Conservation (phyloP, 2,113 vertebrate species). For the Stictonetta naevosa region DNA sequence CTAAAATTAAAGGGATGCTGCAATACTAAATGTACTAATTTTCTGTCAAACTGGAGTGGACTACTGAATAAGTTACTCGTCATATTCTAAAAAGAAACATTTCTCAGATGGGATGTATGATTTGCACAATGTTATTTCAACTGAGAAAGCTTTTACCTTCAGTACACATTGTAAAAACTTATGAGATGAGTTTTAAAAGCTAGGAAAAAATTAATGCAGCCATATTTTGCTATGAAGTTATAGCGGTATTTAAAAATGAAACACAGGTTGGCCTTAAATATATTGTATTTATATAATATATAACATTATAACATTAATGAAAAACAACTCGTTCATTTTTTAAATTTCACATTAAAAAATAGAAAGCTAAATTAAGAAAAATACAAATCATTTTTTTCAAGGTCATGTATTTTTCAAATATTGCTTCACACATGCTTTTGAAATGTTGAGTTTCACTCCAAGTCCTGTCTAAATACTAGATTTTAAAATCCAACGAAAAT, state of each 20-base stretch:
- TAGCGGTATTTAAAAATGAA: background rate
- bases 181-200: background rate
- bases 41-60: background rate
- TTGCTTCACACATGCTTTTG: background rate
- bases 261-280: background rate
- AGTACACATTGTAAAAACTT: background rate
- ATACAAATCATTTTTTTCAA: background rate
- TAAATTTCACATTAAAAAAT: background rate
- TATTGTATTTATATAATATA: too few relatives aligned
- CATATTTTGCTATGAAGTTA: background rate
- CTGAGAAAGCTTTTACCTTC: background rate
- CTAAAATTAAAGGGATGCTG: background rate
- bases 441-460: background rate
- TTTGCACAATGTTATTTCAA: background rate
- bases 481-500: background rate
- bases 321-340: background rate
- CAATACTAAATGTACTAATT: background rate
- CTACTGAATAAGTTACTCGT: background rate
- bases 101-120: background rate
- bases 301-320: too few relatives aligned
- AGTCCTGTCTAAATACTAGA: background rate
- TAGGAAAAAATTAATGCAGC: background rate
- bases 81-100: background rate
- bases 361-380: background rate
- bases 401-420: background rate